These are phyloP conservation scores for Hydropsyche tenuis DNA, from an alignment of 1,140 invertebrate genomes.

Conservation along the genomic window DNA sequence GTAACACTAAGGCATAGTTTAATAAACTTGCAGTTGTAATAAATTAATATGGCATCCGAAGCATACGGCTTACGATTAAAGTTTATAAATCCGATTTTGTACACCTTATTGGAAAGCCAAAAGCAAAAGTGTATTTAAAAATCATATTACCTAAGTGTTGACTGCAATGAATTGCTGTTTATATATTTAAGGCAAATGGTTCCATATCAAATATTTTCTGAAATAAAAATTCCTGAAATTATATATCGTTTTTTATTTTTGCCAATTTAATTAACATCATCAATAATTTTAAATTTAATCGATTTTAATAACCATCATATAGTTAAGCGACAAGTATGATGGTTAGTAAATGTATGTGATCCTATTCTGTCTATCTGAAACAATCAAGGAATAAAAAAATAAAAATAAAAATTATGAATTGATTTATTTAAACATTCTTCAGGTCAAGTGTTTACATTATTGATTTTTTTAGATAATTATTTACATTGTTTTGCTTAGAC, in stretches of 20 bases:
- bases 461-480: neutral
- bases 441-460: constrained; percentile 31
- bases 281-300: no score
- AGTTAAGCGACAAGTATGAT: no score
- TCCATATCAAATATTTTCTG: constrained; percentile 51
- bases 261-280: no score
- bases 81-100: neutral
- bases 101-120: neutral
- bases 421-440: constrained; percentile 32
- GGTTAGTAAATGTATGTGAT: no score
- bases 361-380: no score
- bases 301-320: no score
- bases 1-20: no score
- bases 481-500: constrained; percentile 35
- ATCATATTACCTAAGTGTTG: constrained; percentile 42
- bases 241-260: neutral
- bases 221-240: constrained; percentile 48
- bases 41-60: no score
- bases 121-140: no score
- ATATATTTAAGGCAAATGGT: constrained; percentile 44
- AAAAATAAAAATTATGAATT: constrained; percentile 23
- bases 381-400: constrained; percentile 13
- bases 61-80: no score
- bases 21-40: no score
- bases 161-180: constrained; percentile 34